Evolutionary conservation across 2,113 vertebrate genomes (phyloP), one percentile per base, ranked within the genome.

Genomic region (Dolichotis patagonum): DNA sequence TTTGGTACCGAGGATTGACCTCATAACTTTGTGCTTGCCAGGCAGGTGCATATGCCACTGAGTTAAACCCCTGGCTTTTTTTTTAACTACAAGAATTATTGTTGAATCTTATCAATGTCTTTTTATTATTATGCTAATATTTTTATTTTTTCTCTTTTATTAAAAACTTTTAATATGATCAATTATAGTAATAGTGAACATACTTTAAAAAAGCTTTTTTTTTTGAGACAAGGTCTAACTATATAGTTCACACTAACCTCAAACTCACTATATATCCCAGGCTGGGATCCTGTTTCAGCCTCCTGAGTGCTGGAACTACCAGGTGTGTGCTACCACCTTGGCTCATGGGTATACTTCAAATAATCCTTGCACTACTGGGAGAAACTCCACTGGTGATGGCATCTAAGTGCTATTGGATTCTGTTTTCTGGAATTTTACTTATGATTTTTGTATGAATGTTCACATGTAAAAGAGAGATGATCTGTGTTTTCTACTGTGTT

Each of bases 341-440:
- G 26, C 13, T 77, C 43, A 46, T 30, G 46, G 30, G 9, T n/a
- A 28, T 75, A 46, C 46, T 84, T 84, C 83, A 20, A 49, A 35
- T 62, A 90, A 71, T 67, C 17, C 35, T 78, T 88, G 32, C 32
- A 12, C 63, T 63, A 43, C 3, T 52, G 60, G 49, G 77, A 73
- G 90, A 71, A 97, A 80, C 30, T 24, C n/a, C 38, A 3, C 28
- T 30, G 84, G 20, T 69, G 82, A 38, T 26, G 35, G 87, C 63
- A 46, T 7, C 5, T 65, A 32, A 77, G 7, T 84, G 49, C 56
- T 86, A 16, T 20, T 30, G 83, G 22, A 65, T 54, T 95, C 69
- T 93, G 19, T 67, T 81, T 67, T 30, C 28, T 83, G n/a, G 24
- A 69, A 54, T 91, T 96, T 95, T 62, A 62, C 69, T 89, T 92